Evolutionary conservation across 2,797 vertebrate species (phyloP), one percentile per base, ranked within the genome.

Genomic region (Sebastes trivittatus): DNA sequence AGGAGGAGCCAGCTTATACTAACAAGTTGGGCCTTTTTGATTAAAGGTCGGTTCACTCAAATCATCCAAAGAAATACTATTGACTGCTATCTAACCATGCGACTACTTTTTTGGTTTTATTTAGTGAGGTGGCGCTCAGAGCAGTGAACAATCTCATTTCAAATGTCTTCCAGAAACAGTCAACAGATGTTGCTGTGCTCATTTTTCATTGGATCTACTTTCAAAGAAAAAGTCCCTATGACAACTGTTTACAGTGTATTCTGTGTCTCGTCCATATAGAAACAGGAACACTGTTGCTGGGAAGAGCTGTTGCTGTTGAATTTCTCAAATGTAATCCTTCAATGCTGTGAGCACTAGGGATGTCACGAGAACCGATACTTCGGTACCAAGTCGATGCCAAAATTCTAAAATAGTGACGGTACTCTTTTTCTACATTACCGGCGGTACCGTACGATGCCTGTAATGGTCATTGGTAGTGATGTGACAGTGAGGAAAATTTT

Each of bases 381-480:
- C 36, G 36, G 36, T 38, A 38, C 36, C 36, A 13, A 38, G 36
- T 38, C 36, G 11, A 13, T 38, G 36, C 36, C 36, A 38, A 38
- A 38, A 38, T 38, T 2, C 36, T 13, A 38, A 38, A 38, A 38
- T 0, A 38, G 11, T 13, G 36, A 5, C 11, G 11, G 36, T 38
- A 38, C 36, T 38, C 36, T 36, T 36, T 36, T 36, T 36, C 36
- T 36, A 36, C 4, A 36, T 0, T 36, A 5, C 36, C 11, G 36
- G 0, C 2, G 36, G 36, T 36, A 36, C 2, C 11, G 36, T 36
- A 36, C 11, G 36, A 36, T 36, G 36, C 11, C 36, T 13, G 36
- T 38, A 0, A 38, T 38, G 36, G 11, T 38, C 36, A 0, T 38
- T 38, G 11, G 5, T 38, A 38, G 36, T 5, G 36, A 38, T 0